Base-by-base conservation (phyloP, 2,797 vertebrate genomes). In the Tauraco hartlaubi region DNA sequence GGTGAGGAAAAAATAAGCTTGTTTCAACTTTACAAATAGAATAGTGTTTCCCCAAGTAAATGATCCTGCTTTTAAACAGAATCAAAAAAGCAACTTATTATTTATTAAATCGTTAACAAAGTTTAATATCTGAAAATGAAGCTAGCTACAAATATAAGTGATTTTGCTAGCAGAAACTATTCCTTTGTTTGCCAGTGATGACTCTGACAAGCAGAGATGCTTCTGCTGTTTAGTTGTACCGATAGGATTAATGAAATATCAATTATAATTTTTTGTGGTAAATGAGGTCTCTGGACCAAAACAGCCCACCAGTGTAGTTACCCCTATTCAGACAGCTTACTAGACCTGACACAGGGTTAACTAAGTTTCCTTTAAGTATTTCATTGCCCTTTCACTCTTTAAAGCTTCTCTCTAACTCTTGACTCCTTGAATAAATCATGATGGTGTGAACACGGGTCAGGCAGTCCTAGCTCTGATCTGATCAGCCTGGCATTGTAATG, bases 371-470 rank as follows among this genome's bases (percentile, higher is more conserved):
- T 56, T 33, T 15, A 66, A 79, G 16, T 80, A 35, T 64, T 72
- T 19, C 26, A n/a, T 61, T 83, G 26, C 43, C 37, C 56, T 87
- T 91, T 74, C 3, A 14, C 20, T 74, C 21, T 77, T 59, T 16
- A 25, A 58, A 78, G 69, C 25, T 74, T 69, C 17, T 41, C 41
- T 54, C 15, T 52, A 28, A 39, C n/a, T 71, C 62, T 77, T 77
- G 52, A 90, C 41, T 92, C 72, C 33, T 90, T 95, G 76, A 95
- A 86, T 94, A 95, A 96, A 84, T 95, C 82, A 59, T 62, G 81
- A 21, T 12, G 46, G 25, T 31, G 8, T 90, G 43, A 52, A 7
- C 58, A 26, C 1, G 4, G 68, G 82, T 94, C 76, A 86, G 68
- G 39, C 64, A 95, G 46, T 56, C 48, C 43, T 44, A 72, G 68